Percentiles rank a stretch among this genome's conserved stretches.
These are phyloP conservation scores for Caenorhabditis drosophilae DNA, from an alignment of 2,888 invertebrate species.

Conservation along the genomic window DNA sequence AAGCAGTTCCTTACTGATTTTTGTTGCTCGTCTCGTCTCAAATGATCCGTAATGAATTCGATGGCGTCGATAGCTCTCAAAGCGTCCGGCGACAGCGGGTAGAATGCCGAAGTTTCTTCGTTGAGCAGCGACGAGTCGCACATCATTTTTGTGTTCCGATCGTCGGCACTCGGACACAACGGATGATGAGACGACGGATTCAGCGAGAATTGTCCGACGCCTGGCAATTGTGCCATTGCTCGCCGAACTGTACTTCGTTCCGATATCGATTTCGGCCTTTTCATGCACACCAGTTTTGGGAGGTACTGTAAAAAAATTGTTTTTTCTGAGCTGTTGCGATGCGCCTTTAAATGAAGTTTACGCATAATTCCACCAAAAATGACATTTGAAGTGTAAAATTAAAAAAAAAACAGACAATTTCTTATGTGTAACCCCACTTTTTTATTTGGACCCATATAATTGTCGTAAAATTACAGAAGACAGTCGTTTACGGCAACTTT, in stretches of 20 bases:
- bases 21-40: constrained; percentile 62
- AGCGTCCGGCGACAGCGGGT: constrained; percentile 45
- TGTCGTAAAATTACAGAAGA: no score
- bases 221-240: constrained; percentile 45
- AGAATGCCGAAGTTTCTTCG: constrained; percentile 45
- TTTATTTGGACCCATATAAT: no score
- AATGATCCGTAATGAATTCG: constrained; percentile 65
- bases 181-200: constrained; percentile 63
- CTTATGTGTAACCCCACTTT: no score
- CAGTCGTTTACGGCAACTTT: no score
- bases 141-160: constrained; percentile 12
- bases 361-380: no score
- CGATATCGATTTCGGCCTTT: constrained; percentile 77
- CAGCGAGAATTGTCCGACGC: constrained; percentile 60
- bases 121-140: constrained; percentile 2
- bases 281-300: constrained; percentile 81
- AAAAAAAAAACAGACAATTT: no score
- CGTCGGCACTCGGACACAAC: constrained; percentile 42
- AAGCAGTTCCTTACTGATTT: constrained; percentile 55
- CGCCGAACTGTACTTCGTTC: constrained; percentile 70
- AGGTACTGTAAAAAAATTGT: constrained; percentile 44
- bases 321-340: no score
- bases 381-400: no score
- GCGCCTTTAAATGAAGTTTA: no score
- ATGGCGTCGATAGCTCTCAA: constrained; percentile 57